Base-by-base conservation (phyloP, 2,797 vertebrate genomes). In the Platyrinchus mystaceus region DNA sequence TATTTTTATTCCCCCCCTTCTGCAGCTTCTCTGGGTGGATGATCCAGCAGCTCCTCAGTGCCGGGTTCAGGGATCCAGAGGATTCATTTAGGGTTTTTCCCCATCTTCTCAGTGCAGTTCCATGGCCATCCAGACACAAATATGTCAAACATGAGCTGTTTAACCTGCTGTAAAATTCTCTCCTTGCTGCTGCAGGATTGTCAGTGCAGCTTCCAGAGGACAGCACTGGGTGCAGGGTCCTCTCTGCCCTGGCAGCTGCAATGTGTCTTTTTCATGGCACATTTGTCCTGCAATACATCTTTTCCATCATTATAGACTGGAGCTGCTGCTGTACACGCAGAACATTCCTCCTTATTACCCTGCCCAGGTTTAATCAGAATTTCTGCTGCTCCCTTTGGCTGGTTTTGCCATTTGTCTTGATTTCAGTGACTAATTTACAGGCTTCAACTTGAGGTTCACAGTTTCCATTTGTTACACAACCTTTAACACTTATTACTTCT, bases 121-220 rank as follows among this genome's bases (percentile, higher is more conserved):
- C 12, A 24, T 26, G 68, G 4, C n/a, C 63, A 0, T 9, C 3
- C 18, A 50, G 46, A 6, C 66, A 44, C 23, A 26, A 26, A n/a
- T 4, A 0, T 0, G 16, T 44, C 4, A 5, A 59, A 36, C 2
- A 53, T 0, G 10, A 44, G 14, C 18, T 47, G 24, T 8, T 52
- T 4, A 4, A 73, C 43, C 7, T 24, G 26, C 44, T 39, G 34
- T 12, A 44, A 10, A 49, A 52, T 70, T 15, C 39, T 37, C 23
- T 47, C 23, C 24, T 39, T 37, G 55, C 43, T 90, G 63, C 46
- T 49, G 41, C 70, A 50, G 41, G 37, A 3, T n/a, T 30, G 4
- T 2, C 22, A 22, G 6, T 15, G 30, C 30, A 9, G 16, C 34
- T 75, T 52, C 46, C 12, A 8, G 22, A 43, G 56, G 43, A 32